Evolutionary conservation across 2,888 invertebrate species (phyloP), one percentile per base, ranked within the genome.

Genomic region (Mellilla xanthometata): DNA sequence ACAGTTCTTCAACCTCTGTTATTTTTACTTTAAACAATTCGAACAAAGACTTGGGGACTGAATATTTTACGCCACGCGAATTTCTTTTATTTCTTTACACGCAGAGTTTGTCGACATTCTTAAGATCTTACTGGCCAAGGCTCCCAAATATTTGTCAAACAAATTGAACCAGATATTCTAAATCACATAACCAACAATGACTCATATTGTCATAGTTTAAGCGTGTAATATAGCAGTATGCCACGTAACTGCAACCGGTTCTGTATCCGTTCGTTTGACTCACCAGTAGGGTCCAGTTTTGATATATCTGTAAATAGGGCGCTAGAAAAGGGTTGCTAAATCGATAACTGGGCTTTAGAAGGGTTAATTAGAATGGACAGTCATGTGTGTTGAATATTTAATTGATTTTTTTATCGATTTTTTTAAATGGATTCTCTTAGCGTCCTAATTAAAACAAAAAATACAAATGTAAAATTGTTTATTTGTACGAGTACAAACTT

Each of bases 261-360:
- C 49, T 40, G 13, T 44, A 35, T 50, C 49, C 45, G 52, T 38
- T 33, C 54, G 49, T 44, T 47, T 44, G 41, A 34, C 28, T 50
- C 45, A 53, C 53, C 40, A 32, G 19, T 26, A 35, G 60, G 57
- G 62, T 45, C 45, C 48, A 44, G 38, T 38, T 52, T 45, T 44
- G 49, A 57, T 41, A 43, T 39, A 38, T 34, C 52, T 49, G 57
- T 57, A 56, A 57, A 50, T 47, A 44, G 58, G 56, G 52, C 39
- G 50, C 44, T 57, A 38, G 45, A 29, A 53, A 58, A 56, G 70
- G 70, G 65, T 60, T 54, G 33, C 28, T 52, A 60, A 66, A 68
- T 67, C 64, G 55, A 66, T 71, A 54, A 13, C 9, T 12, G 2
- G 10, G 12, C n/a, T 44, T 15, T 9, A 9, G 6, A 31, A 24